phyloP scores from a whole-genome alignment of 1,140 invertebrate genomes.

The Augochlora pura region DNA sequence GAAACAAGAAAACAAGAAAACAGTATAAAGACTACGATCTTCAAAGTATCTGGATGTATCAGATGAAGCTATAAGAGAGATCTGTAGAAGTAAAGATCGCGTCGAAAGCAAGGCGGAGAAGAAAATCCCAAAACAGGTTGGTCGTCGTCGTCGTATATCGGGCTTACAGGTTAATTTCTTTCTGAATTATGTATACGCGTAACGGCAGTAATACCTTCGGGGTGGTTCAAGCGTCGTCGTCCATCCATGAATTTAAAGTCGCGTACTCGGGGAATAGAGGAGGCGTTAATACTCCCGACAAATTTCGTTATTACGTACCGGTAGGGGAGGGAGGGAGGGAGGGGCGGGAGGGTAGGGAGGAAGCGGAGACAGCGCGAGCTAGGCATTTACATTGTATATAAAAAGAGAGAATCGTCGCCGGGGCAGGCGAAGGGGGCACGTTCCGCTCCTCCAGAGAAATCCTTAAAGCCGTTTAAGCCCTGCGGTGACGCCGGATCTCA shows the following conservation, averaged over 20 bases:
- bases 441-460: slow-evolving; percentile 55
- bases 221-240: no score
- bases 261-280: not conserved
- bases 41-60: no score
- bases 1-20: no score
- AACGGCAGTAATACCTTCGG: no score
- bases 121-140: no score
- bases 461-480: slow-evolving; percentile 58
- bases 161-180: no score
- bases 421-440: slow-evolving; percentile 8
- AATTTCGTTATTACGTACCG: slow-evolving; percentile 54
- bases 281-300: slow-evolving; percentile 13
- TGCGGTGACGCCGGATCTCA: slow-evolving; percentile 62
- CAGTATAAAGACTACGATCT: no score
- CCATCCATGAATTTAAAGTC: not conserved
- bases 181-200: no score
- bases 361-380: slow-evolving; percentile 9
- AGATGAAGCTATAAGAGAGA: no score
- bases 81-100: no score
- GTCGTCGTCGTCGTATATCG: no score
- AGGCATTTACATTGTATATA: slow-evolving; percentile 41
- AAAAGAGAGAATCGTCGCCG: slow-evolving; percentile 24
- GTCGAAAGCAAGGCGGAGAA: no score
- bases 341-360: not conserved
- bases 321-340: slow-evolving; percentile 13